Percentiles rank a stretch among this genome's conserved stretches.
Conservation (phyloP, 1,140 invertebrate species). For the Drosophila albomicans region DNA sequence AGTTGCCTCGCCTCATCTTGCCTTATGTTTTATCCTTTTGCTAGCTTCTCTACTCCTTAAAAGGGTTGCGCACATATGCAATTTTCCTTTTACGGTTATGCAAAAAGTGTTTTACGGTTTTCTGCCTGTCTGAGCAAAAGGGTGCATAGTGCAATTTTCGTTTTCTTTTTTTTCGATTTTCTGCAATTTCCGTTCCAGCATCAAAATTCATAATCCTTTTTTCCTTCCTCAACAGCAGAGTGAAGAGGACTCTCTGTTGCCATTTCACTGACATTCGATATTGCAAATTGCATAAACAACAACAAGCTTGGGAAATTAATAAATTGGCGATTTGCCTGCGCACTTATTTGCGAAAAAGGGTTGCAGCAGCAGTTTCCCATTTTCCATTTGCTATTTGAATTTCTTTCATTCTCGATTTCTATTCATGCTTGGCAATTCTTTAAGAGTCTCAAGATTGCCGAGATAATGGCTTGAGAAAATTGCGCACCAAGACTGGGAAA, state of each 20-base stretch:
- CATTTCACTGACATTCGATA: constrained; percentile 72
- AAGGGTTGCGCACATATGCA: constrained; percentile 59
- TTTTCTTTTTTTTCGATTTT: background rate
- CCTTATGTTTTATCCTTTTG: constrained; percentile 5
- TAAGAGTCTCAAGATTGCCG: constrained; percentile 26
- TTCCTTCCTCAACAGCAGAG: background rate
- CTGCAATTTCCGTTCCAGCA: constrained; percentile 38
- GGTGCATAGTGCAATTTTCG: constrained; percentile 31
- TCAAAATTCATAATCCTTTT: constrained; percentile 63
- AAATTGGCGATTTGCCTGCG: constrained; percentile 58
- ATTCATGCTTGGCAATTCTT: constrained; percentile 7
- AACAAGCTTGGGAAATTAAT: constrained; percentile 75
- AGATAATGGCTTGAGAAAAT: constrained; percentile 49
- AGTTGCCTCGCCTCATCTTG: constrained; percentile 24
- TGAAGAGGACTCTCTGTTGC: constrained; percentile 36
- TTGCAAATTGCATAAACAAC: constrained; percentile 80
- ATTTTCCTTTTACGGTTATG: constrained; percentile 40
- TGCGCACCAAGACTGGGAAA: constrained; percentile 23
- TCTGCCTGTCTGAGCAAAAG: constrained; percentile 75
- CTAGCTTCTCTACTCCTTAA: constrained; percentile 26
- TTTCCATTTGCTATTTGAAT: background rate
- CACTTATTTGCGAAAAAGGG: constrained; percentile 45
- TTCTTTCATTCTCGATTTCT: constrained; percentile 5
- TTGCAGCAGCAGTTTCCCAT: constrained; percentile 30
- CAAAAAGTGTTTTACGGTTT: constrained; percentile 73